Evolutionary conservation across 2,888 invertebrate genomes (phyloP).

Genomic region (Uropetala carovei): DNA sequence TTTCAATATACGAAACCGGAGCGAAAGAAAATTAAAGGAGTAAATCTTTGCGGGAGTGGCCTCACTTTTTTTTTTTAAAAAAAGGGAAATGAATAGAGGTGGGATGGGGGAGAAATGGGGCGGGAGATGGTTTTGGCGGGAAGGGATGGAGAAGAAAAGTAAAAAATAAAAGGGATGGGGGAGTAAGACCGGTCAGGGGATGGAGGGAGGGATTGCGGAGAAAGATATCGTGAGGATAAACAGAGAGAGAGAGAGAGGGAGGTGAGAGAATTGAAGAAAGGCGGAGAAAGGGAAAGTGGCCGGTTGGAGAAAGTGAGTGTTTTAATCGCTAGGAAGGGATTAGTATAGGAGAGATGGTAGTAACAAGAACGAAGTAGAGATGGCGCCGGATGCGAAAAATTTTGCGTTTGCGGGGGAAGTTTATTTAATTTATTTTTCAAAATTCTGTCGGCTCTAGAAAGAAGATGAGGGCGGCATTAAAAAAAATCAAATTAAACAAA

Average conservation of each 20-base stretch:
- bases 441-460: no score
- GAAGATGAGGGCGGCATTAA: no score
- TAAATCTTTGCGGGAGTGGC: conserved; percentile 65
- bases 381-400: no score
- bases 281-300: background rate
- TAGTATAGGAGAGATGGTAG: no score
- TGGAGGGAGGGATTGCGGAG: no score
- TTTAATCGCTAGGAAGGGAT: no score
- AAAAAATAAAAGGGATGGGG: background rate
- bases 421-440: no score
- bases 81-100: background rate
- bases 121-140: background rate
- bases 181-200: background rate
- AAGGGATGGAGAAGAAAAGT: background rate
- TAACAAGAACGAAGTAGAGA: no score
- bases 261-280: background rate
- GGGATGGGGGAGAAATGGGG: background rate
- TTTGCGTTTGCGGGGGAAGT: no score
- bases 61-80: background rate
- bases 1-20: conserved; percentile 68
- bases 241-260: background rate
- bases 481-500: no score
- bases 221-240: no score
- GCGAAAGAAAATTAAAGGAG: conserved; percentile 69
- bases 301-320: no score